A percentile compares a stretch with the other conserved stretches of the same genome.
phyloP scores from a whole-genome alignment of 2,888 invertebrate species.

The Ganaspis brasiliensis region DNA sequence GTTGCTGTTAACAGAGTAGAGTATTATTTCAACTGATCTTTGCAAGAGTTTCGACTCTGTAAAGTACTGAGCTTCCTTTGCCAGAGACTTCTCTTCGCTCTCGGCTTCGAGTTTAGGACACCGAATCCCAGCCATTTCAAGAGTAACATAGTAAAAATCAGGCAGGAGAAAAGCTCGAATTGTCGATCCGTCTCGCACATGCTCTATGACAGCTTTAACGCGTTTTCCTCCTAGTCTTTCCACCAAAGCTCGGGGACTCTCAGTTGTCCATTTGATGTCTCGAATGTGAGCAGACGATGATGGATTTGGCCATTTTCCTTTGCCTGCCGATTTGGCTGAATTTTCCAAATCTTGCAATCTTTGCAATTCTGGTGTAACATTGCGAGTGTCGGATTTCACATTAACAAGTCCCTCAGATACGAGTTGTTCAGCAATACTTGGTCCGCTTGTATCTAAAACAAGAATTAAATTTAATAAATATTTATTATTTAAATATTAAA shows the following conservation, averaged over 20 bases:
- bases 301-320: slow-evolving; percentile 89
- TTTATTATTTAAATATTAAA: not conserved
- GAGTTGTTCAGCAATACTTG: slow-evolving; percentile 94
- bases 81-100: slow-evolving; percentile 87
- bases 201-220: slow-evolving; percentile 96
- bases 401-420: slow-evolving; percentile 94
- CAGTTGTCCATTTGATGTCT: slow-evolving; percentile 93
- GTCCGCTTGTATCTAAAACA: slow-evolving; percentile 84
- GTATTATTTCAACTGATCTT: slow-evolving; percentile 92
- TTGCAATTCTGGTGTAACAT: slow-evolving; percentile 86
- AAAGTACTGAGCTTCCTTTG: slow-evolving; percentile 96
- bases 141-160: slow-evolving; percentile 93
- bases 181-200: slow-evolving; percentile 98
- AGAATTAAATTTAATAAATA: slow-evolving; percentile 36
- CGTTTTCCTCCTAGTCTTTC: slow-evolving; percentile 93
- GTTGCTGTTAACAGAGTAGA: slow-evolving; percentile 96
- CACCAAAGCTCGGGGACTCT: slow-evolving; percentile 91
- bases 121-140: slow-evolving; percentile 97
- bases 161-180: slow-evolving; percentile 95
- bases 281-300: slow-evolving; percentile 87
- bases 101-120: slow-evolving; percentile 89
- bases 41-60: slow-evolving; percentile 96
- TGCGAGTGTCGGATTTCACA: slow-evolving; percentile 86
- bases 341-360: slow-evolving; percentile 93
- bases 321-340: slow-evolving; percentile 91